phyloP scores from a whole-genome alignment of 2,113 vertebrate genomes.

The Pachyramphus minor region DNA sequence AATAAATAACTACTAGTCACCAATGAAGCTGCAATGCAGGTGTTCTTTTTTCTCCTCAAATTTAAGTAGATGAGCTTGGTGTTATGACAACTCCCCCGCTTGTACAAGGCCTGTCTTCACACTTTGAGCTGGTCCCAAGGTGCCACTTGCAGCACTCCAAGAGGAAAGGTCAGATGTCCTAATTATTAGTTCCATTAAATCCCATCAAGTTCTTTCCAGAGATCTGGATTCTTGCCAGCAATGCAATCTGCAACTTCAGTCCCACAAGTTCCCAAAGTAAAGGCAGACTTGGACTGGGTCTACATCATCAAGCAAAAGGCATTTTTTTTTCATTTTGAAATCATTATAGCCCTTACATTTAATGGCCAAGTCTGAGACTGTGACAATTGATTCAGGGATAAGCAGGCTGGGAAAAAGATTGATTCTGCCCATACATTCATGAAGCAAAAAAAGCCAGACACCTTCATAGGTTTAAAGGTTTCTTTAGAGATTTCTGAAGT shows the following conservation, averaged over 20 bases:
- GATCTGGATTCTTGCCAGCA: neutral
- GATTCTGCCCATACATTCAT: neutral
- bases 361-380: neutral
- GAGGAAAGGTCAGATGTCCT: neutral
- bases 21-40: neutral
- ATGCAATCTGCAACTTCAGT: neutral
- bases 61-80: neutral
- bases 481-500: neutral
- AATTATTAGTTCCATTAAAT: neutral
- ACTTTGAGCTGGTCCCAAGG: neutral
- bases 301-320: neutral
- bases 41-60: neutral
- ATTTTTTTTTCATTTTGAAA: neutral
- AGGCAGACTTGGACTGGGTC: neutral
- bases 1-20: neutral
- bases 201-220: neutral
- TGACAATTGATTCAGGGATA: neutral
- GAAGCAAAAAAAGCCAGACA: neutral
- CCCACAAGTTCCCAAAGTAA: neutral
- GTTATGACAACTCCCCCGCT: neutral
- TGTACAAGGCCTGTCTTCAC: neutral
- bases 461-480: neutral
- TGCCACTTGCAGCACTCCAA: neutral
- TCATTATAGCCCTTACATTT: neutral
- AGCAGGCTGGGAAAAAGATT: neutral